Evolutionary conservation across 2,113 vertebrate genomes (phyloP), one percentile per base, ranked within the genome.

Genomic region (Erinaceus europaeus): DNA sequence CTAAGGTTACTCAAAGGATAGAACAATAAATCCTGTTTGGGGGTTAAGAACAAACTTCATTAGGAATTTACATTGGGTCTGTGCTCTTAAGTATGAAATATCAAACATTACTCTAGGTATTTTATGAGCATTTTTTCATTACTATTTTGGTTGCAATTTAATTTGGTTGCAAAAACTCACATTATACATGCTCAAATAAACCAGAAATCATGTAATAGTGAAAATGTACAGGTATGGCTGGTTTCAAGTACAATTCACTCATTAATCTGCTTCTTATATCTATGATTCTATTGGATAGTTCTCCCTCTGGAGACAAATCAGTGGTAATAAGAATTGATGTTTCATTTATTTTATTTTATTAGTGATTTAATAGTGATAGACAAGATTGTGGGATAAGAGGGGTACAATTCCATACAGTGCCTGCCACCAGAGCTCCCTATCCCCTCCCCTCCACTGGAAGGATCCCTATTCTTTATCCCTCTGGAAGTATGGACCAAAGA

Each of bases 131-230:
- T 6, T 38, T 74, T 81, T 20, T 65, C 74, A 36, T 25, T 61
- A 65, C 79, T 10, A 57, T 69, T 89, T 79, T 88, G 65, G 42
- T 46, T 53, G 27, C 40, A 75, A 94, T 59, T 48, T 74, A 86
- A n/a, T n/a, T n/a, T n/a, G n/a, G n/a, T n/a, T n/a, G 14, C 65
- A 55, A 62, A 74, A 79, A 50, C 5, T 8, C 27, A 89, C 34
- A 12, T 71, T 61, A 86, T 76, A 73, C 40, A 38, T 13, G 57
- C n/a, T 57, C 65, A 89, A 88, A 81, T 42, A 86, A 75, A 64
- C 21, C 59, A 52, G 20, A 3, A 15, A 82, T 73, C 18, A 73
- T 48, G 48, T 57, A 59, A 74, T 5, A 48, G 38, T n/a, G 21
- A 44, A 86, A 82, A 32, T 61, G 29, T 48, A 88, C 38, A 55